Evolutionary conservation across 2,888 invertebrate species (phyloP).

Genomic region (Fragum whitleyi): DNA sequence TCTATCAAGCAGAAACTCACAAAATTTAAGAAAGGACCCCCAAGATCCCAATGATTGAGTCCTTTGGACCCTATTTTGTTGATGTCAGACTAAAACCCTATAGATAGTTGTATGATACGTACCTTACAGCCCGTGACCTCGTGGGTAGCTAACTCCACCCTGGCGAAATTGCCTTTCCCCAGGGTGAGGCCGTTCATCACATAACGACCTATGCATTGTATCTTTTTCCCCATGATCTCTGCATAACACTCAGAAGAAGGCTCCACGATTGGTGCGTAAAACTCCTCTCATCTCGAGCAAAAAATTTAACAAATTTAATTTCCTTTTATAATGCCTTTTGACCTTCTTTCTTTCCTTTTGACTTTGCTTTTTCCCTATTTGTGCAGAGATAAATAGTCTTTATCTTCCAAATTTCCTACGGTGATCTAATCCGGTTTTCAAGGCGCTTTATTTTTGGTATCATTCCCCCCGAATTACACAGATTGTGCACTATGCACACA

Average conservation of each 20-base stretch:
- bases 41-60: too few species aligned
- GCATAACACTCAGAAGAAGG: constrained; percentile 37
- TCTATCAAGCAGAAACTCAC: too few species aligned
- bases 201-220: constrained; percentile 89
- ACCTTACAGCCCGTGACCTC: constrained; percentile 90
- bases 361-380: neutral
- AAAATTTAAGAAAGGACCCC: too few species aligned
- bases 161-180: constrained; percentile 92
- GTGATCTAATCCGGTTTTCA: constrained; percentile 1
- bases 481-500: neutral
- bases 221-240: constrained; percentile 85
- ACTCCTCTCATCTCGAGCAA: constrained; percentile 18
- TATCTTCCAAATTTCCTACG: neutral
- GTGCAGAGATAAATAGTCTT: neutral
- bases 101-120: too few species aligned
- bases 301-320: neutral
- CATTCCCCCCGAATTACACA: constrained; percentile 18
- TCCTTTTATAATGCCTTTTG: neutral
- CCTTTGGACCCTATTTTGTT: too few species aligned
- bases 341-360: neutral
- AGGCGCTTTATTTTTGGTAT: neutral
- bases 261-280: constrained; percentile 33
- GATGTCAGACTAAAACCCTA: too few species aligned
- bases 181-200: constrained; percentile 90
- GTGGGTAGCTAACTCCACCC: constrained; percentile 91